Evolutionary conservation across 2,797 vertebrate species (phyloP).

Genomic region (Enteromius afrohamiltoni): DNA sequence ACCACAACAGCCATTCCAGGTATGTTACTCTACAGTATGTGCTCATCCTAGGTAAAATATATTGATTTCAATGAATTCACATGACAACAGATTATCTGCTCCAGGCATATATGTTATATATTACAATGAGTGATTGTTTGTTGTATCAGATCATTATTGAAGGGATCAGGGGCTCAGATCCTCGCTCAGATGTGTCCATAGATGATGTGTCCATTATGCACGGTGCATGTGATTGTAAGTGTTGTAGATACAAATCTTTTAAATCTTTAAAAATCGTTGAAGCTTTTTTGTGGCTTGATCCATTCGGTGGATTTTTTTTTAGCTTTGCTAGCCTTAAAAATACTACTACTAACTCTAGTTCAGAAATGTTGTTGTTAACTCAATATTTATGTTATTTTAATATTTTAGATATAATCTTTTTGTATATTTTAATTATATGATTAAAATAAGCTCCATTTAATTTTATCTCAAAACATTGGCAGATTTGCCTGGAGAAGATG

Average conservation of each 20-base stretch:
- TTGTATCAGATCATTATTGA: slow-evolving; percentile 79
- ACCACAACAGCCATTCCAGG: slow-evolving; percentile 67
- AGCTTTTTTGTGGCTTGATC: background rate
- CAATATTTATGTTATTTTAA: background rate
- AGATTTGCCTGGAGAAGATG: slow-evolving; percentile 4
- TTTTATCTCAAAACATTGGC: slow-evolving; percentile 9
- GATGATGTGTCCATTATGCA: slow-evolving; percentile 80
- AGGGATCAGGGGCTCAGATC: slow-evolving; percentile 78
- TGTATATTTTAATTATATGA: background rate
- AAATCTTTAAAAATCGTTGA: background rate
- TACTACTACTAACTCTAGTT: background rate
- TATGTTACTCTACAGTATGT: slow-evolving; percentile 55
- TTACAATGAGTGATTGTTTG: slow-evolving; percentile 11
- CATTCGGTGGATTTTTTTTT: background rate
- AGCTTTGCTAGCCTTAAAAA: background rate
- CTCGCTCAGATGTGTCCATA: slow-evolving; percentile 77
- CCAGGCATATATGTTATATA: background rate
- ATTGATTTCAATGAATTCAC: background rate
- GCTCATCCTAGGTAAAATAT: background rate
- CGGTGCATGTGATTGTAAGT: slow-evolving; percentile 77
- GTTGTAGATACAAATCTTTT: background rate
- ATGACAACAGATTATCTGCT: background rate
- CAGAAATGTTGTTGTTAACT: background rate
- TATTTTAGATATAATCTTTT: background rate
- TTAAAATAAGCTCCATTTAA: background rate